Conservation (phyloP, 2,888 invertebrate genomes). For the Hypselothyrea guttata region DNA sequence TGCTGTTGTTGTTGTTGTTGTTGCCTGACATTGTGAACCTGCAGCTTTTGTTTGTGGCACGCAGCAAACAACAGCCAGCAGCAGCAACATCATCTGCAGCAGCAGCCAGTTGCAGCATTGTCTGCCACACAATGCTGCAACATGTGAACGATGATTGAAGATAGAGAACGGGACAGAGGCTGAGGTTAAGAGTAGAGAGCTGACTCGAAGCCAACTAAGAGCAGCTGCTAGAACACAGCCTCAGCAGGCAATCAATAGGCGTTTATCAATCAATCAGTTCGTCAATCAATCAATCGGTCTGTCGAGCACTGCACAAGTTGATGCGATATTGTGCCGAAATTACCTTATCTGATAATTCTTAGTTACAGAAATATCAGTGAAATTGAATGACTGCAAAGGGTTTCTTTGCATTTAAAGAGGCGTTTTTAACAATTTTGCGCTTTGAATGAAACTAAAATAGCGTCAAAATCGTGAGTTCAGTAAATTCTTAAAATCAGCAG, state of each 20-base stretch:
- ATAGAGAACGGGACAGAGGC: constrained; percentile 4
- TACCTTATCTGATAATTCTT: too few relatives aligned
- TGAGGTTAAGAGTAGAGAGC: too few relatives aligned
- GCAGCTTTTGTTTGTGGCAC: constrained; percentile 70
- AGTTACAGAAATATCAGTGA: too few relatives aligned
- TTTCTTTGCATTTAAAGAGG: too few relatives aligned
- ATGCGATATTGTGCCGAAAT: too few relatives aligned
- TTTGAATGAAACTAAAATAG: too few relatives aligned
- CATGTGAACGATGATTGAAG: constrained; percentile 25
- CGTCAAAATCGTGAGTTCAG: too few relatives aligned
- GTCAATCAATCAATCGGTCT: not conserved
- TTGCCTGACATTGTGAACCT: constrained; percentile 47
- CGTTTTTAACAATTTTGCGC: too few relatives aligned
- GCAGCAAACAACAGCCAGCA: constrained; percentile 43
- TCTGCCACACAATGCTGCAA: constrained; percentile 46
- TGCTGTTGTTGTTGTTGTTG: constrained; percentile 23
- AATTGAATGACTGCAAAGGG: too few relatives aligned
- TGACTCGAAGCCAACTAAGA: too few relatives aligned
- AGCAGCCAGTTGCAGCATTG: constrained; percentile 40
- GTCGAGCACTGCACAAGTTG: not conserved
- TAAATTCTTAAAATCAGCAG: too few relatives aligned
- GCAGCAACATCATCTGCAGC: constrained; percentile 14
- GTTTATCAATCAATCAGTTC: constrained; percentile 9
- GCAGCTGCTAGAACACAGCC: not conserved
- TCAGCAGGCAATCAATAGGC: not conserved